Evolutionary conservation across 2,113 vertebrate genomes (phyloP).

Genomic region (Pitta sordida): DNA sequence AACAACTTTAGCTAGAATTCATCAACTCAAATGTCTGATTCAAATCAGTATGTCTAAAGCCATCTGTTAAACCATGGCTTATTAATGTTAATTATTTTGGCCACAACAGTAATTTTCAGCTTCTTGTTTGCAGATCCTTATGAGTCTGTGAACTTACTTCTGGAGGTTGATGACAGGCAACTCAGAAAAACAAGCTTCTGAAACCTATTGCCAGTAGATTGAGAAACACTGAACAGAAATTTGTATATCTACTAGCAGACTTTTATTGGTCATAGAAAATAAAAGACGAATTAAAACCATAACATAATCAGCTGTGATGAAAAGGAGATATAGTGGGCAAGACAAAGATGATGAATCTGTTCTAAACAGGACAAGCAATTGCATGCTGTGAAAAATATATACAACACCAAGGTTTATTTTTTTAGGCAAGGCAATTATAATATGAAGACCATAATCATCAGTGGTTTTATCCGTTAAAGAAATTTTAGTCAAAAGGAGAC

Average conservation of each 20-base stretch:
- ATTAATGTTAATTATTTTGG: conserved; percentile 47
- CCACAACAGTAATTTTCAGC: not conserved
- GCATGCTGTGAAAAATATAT: conserved; percentile 42
- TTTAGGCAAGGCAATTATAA: conserved; percentile 34
- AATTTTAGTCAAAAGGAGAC: conserved; percentile 7
- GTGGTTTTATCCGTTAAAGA: conserved; percentile 9
- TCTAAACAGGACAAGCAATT: conserved; percentile 31
- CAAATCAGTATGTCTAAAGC: conserved; percentile 16
- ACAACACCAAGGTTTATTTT: conserved; percentile 39
- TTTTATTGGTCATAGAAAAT: conserved; percentile 31
- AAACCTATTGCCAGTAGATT: not conserved
- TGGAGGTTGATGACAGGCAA: not conserved
- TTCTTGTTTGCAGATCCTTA: not conserved
- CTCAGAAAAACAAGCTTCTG: not conserved
- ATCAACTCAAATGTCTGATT: conserved; percentile 37
- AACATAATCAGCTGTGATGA: conserved; percentile 18
- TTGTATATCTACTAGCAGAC: not conserved
- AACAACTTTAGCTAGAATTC: conserved; percentile 14
- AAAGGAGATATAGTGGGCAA: not conserved
- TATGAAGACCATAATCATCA: conserved; percentile 15
- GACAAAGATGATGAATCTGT: conserved; percentile 22
- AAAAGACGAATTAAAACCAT: conserved; percentile 22
- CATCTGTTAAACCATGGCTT: conserved; percentile 4
- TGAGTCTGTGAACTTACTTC: not conserved
- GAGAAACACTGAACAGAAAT: conserved; percentile 1